Evolutionary conservation across 2,888 invertebrate genomes (phyloP), one percentile per base, ranked within the genome.

Genomic region (Cheilosia urbana): DNA sequence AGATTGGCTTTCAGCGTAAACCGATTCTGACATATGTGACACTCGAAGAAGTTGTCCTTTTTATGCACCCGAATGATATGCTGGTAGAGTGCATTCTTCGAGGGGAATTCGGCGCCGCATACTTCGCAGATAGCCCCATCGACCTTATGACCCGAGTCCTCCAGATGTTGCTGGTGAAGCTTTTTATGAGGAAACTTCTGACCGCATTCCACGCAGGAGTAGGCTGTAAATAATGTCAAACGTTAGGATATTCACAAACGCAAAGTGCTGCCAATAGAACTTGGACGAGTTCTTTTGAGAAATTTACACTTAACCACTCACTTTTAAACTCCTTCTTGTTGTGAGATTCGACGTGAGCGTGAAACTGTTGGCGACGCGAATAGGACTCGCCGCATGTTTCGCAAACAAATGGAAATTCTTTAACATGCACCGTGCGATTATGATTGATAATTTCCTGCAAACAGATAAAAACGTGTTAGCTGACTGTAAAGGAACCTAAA

Each of bases 321-420:
- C 92, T 91, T 92, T 92, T 92, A 89, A 91, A 90, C 89, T 92
- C 92, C 89, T 92, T 92, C 88, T 92, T 92, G 87, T 90, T 90
- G 89, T 92, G 92, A 87, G 92, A 91, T 88, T 92, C 91, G 80
- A 92, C 91, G 87, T 92, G 92, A 69, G 91, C 92, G 82, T 91
- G 91, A 87, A 92, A 92, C 87, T 92, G 92, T 83, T 92, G 92
- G 30, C 91, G 90, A 24, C 92, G 89, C 17, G 92, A 91, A 87
- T 92, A 92, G 45, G 92, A 92, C 87, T 92, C 92, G 40, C 92
- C 92, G 78, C 92, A 92, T 51, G 91, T 91, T 71, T 92, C 92
- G 77, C 92, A 92, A 37, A 92, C 91, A 87, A 92, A 92, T 40
- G 92, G 92, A 88, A 90, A 92, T 88, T 92, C 92, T 88, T 92